Conservation (phyloP, 2,888 invertebrate species). For the Andrena minutula region DNA sequence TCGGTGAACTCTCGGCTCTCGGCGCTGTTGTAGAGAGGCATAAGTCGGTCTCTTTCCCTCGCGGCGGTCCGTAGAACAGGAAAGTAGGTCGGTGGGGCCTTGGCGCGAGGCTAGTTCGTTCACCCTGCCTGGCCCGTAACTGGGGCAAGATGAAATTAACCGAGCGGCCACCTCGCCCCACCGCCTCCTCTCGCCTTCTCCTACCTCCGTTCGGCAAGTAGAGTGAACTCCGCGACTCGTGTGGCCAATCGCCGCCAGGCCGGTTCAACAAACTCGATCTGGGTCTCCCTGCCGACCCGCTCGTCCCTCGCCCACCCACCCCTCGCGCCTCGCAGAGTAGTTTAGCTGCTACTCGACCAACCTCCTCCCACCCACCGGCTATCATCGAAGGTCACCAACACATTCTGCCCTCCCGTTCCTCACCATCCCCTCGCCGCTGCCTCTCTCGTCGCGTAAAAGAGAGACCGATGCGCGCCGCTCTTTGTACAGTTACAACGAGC, state of each 20-base stretch:
- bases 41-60: constrained; percentile 64
- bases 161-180: constrained; percentile 77
- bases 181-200: constrained; percentile 52
- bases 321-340: constrained; percentile 42
- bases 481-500: constrained; percentile 41
- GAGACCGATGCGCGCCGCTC: constrained; percentile 47
- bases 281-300: constrained; percentile 76
- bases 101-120: constrained; percentile 87
- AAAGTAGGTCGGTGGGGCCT: constrained; percentile 85
- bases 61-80: constrained; percentile 70
- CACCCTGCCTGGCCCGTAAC: constrained; percentile 87
- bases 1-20: constrained; percentile 45
- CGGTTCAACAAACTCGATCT: constrained; percentile 84
- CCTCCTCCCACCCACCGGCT: constrained; percentile 65
- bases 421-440: constrained; percentile 33
- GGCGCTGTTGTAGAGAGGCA: constrained; percentile 28
- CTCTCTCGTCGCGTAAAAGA: constrained; percentile 42
- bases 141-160: constrained; percentile 89
- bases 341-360: constrained; percentile 67
- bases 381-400: constrained; percentile 83
- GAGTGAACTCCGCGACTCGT: constrained; percentile 78
- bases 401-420: constrained; percentile 61
- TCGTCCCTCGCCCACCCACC: constrained; percentile 55
- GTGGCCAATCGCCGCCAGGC: constrained; percentile 81
- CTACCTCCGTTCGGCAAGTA: constrained; percentile 65